A percentile compares a stretch with the other conserved stretches of the same genome.
Conservation (phyloP, 2,113 vertebrate genomes). For the Cathartes aura region DNA sequence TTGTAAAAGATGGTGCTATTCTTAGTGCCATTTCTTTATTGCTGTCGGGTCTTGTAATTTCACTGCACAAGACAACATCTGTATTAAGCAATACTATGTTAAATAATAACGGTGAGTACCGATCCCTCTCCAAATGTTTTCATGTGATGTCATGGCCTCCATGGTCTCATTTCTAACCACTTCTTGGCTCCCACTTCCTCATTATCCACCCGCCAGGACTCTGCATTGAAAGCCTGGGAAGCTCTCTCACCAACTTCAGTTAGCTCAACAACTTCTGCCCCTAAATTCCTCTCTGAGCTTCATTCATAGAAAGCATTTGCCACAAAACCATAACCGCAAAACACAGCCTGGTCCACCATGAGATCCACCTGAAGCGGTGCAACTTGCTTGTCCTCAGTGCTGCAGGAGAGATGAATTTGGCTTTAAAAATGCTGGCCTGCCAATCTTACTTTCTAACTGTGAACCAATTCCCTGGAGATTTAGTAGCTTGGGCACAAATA, state of each 20-base stretch:
- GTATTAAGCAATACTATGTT: neutral
- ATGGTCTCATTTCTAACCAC: neutral
- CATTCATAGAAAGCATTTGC: neutral
- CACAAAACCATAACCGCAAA: neutral
- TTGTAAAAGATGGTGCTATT: neutral
- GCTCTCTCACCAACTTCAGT: neutral
- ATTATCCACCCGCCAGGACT: neutral
- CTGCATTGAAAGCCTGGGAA: neutral
- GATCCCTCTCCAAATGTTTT: neutral
- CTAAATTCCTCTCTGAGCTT: neutral
- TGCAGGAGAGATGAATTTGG: neutral
- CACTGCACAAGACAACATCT: neutral
- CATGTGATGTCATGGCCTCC: rapidly evolving
- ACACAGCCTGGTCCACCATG: neutral
- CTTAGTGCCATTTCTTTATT: neutral
- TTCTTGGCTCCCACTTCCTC: neutral
- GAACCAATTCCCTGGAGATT: neutral
- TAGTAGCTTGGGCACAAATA: constrained; percentile 37
- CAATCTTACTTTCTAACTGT: neutral
- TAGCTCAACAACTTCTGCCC: neutral
- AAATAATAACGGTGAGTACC: neutral
- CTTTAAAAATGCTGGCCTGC: neutral
- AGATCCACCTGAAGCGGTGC: neutral
- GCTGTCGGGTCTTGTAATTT: neutral
- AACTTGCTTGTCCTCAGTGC: neutral